phyloP scores from a whole-genome alignment of 2,113 vertebrate genomes.

The Coreoperca whiteheadi region DNA sequence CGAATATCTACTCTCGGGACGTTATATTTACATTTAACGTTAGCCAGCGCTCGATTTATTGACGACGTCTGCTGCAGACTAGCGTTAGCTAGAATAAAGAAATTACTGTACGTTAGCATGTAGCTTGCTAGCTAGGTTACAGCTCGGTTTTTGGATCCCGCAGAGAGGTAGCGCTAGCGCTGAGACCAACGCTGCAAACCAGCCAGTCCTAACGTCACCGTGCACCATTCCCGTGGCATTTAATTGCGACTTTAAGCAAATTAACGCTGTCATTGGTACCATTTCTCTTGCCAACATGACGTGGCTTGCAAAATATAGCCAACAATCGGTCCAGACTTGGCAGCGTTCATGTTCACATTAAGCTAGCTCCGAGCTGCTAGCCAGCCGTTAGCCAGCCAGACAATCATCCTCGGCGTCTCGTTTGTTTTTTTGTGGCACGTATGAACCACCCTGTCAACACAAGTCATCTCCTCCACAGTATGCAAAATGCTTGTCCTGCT shows the following conservation, averaged over 20 bases:
- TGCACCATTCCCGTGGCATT: background rate
- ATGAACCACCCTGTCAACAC: background rate
- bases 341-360: background rate
- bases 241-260: background rate
- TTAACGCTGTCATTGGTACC: accelerated
- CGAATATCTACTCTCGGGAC: background rate
- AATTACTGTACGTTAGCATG: background rate
- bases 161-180: background rate
- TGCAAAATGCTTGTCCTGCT: background rate
- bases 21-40: background rate
- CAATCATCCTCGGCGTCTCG: constrained; percentile 10
- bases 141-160: background rate
- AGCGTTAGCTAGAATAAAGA: background rate
- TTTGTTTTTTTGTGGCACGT: constrained; percentile 54
- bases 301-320: background rate
- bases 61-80: background rate
- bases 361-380: constrained; percentile 11
- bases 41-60: background rate
- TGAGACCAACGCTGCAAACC: background rate
- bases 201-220: background rate
- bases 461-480: background rate
- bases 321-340: background rate
- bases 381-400: constrained; percentile 12
- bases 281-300: background rate
- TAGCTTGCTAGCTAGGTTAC: constrained; percentile 10